Conservation (phyloP, 2,113 vertebrate species). For the Oncorhynchus keta region DNA sequence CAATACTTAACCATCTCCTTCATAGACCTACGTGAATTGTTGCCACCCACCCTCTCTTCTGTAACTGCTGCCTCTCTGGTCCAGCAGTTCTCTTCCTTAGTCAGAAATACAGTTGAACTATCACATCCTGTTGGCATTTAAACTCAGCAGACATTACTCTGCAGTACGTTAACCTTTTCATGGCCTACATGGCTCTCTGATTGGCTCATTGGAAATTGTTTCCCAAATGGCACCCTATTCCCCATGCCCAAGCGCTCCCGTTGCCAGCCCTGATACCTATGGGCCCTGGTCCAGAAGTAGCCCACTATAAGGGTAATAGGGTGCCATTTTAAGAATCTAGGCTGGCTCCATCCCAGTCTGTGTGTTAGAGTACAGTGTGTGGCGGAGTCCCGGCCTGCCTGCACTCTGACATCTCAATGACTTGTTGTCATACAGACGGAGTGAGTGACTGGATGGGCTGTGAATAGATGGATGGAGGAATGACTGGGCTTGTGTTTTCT, state of each 20-base stretch:
- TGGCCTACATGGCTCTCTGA: not conserved
- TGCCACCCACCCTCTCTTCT: not conserved
- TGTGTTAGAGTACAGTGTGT: conserved; percentile 5
- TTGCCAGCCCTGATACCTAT: too few species aligned
- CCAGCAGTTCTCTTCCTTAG: not conserved
- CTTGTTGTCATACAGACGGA: not conserved
- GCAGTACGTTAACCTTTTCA: not conserved
- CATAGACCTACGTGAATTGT: not conserved
- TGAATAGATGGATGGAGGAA: not conserved
- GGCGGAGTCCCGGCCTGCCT: not conserved
- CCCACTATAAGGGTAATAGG: too few species aligned
- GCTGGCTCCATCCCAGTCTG: conserved; percentile 1
- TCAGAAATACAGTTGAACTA: conserved; percentile 26
- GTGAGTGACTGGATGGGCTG: not conserved
- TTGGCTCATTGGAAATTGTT: not conserved
- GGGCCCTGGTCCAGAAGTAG: too few species aligned
- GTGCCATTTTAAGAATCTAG: too few species aligned
- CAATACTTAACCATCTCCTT: not conserved
- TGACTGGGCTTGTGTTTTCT: not conserved
- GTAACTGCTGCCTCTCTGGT: conserved; percentile 4
- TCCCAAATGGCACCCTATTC: not conserved
- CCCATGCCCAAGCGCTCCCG: too few species aligned
- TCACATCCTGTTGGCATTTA: not conserved
- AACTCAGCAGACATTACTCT: conserved; percentile 8
- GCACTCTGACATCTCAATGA: conserved; percentile 5